A percentile compares a stretch with the other conserved stretches of the same genome.
Evolutionary conservation across 1,140 invertebrate genomes (phyloP).

Genomic region (Calliphora vicina): DNA sequence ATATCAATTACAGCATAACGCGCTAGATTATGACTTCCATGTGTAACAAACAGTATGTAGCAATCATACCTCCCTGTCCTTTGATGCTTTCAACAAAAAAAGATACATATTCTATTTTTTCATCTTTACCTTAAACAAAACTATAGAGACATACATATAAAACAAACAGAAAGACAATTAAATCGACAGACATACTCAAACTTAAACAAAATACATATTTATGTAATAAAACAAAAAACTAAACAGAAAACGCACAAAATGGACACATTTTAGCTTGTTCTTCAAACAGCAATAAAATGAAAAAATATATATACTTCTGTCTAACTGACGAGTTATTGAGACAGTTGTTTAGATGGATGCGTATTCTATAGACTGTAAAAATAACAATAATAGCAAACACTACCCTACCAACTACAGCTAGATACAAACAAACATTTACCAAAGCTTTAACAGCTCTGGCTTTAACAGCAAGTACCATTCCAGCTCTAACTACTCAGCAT

Average conservation of each 20-base stretch:
- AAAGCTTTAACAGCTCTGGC: not conserved
- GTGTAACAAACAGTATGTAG: no score
- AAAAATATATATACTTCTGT: not conserved
- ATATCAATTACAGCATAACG: no score
- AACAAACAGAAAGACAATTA: not conserved
- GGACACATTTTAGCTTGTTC: not conserved
- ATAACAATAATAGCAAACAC: not conserved
- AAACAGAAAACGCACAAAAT: not conserved
- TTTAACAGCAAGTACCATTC: not conserved
- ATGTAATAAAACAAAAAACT: not conserved
- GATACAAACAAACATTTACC: not conserved
- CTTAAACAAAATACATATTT: not conserved
- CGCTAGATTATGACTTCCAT: no score
- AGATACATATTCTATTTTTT: no score
- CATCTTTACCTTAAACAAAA: not conserved
- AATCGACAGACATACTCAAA: not conserved
- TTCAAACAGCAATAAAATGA: not conserved
- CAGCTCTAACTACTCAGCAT: not conserved
- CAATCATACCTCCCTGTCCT: no score
- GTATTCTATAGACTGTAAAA: constrained; percentile 10
- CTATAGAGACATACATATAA: not conserved
- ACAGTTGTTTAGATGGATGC: constrained; percentile 12
- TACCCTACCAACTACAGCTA: not conserved
- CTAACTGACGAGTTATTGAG: constrained; percentile 2
- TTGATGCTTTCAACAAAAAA: no score